Conservation (phyloP, 1,140 invertebrate genomes). For the Tribolium castaneum region DNA sequence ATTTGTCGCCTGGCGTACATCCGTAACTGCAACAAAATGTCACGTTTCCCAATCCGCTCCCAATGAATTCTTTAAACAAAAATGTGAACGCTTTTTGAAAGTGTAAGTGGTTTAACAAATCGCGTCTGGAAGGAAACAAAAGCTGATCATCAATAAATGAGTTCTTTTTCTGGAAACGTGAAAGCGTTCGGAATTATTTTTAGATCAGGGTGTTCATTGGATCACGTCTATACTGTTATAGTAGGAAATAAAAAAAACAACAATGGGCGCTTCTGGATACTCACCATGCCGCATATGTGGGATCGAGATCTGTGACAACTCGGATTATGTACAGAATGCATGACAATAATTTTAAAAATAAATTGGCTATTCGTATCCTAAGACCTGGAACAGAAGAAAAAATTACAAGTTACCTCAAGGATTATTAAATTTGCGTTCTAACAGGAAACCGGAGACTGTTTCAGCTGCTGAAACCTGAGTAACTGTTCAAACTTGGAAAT, state of each 20-base stretch:
- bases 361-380: conserved; percentile 95
- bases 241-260: background rate
- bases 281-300: conserved; percentile 88
- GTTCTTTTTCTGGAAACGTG: conserved; percentile 1
- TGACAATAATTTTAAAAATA: conserved; percentile 95
- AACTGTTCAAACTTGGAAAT: conserved; percentile 19
- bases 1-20: conserved; percentile 82
- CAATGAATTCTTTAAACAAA: background rate
- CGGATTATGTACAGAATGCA: conserved; percentile 96
- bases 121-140: background rate
- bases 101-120: background rate
- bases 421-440: conserved; percentile 1
- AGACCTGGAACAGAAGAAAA: conserved; percentile 80
- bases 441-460: background rate
- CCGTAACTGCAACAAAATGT: conserved; percentile 76
- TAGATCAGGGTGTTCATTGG: background rate
- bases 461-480: conserved; percentile 4
- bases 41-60: background rate
- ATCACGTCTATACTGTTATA: background rate
- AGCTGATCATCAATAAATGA: background rate
- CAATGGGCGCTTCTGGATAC: conserved; percentile 58
- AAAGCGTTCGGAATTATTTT: background rate
- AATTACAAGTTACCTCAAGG: background rate
- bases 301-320: conserved; percentile 89
- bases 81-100: background rate